Evolutionary conservation across 2,113 vertebrate genomes (phyloP).

Genomic region (Patagioenas fasciata): DNA sequence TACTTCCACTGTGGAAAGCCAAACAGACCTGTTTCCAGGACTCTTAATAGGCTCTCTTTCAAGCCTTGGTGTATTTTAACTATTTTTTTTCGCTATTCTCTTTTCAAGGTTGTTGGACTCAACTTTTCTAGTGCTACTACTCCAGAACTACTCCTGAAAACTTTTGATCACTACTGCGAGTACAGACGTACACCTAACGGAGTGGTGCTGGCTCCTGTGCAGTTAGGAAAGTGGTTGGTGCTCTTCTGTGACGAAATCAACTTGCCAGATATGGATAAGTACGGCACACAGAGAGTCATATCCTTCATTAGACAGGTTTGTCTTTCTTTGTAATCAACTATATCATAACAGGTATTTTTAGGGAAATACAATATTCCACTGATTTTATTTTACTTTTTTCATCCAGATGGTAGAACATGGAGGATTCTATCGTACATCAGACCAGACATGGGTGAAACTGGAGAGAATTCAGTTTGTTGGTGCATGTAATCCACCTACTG

Average conservation of each 20-base stretch:
- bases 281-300: conserved; percentile 97
- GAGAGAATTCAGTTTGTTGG: conserved; percentile 99
- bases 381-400: background rate
- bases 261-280: conserved; percentile 98
- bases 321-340: background rate
- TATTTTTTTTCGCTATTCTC: background rate
- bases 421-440: conserved; percentile 96
- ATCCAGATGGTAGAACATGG: conserved; percentile 97
- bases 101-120: conserved; percentile 91
- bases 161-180: conserved; percentile 99
- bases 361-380: background rate
- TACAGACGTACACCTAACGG: conserved; percentile 95
- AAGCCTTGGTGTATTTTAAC: background rate
- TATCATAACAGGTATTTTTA: background rate
- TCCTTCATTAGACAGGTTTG: conserved; percentile 97
- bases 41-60: background rate
- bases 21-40: background rate
- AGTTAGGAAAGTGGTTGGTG: conserved; percentile 97
- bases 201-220: conserved; percentile 94
- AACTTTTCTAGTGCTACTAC: conserved; percentile 99
- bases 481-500: conserved; percentile 97
- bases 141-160: conserved; percentile 95
- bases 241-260: conserved; percentile 99
- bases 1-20: background rate
- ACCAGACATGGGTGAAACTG: conserved; percentile 98